Evolutionary conservation across 2,113 vertebrate species (phyloP).

Genomic region (Morone saxatilis): DNA sequence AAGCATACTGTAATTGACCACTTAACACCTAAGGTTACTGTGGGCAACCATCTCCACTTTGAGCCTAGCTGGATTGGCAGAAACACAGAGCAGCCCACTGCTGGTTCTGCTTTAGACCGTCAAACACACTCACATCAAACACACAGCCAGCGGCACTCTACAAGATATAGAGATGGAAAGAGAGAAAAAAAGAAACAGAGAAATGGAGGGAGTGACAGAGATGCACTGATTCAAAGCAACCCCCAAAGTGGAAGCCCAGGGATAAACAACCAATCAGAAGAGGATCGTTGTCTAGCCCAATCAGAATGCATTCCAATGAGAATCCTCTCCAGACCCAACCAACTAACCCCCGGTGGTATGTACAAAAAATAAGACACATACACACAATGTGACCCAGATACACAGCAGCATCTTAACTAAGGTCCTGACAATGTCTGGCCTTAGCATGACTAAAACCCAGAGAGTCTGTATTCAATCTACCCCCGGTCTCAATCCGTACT

Average conservation of each 20-base stretch:
- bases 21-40: slow-evolving; percentile 57
- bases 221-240: slow-evolving; percentile 69
- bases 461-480: slow-evolving; percentile 62
- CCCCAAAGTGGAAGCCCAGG: slow-evolving; percentile 55
- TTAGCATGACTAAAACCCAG: slow-evolving; percentile 27
- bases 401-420: slow-evolving; percentile 47
- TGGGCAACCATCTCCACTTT: slow-evolving; percentile 42
- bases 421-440: slow-evolving; percentile 52
- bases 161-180: slow-evolving; percentile 52
- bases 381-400: slow-evolving; percentile 61
- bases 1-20: slow-evolving; percentile 32
- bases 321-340: slow-evolving; percentile 71
- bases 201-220: slow-evolving; percentile 43
- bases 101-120: slow-evolving; percentile 78
- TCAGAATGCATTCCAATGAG: slow-evolving; percentile 72
- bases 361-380: slow-evolving; percentile 51
- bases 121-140: slow-evolving; percentile 77
- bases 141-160: slow-evolving; percentile 60
- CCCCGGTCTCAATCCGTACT: background rate
- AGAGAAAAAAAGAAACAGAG: slow-evolving; percentile 48
- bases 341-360: slow-evolving; percentile 42
- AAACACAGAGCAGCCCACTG: slow-evolving; percentile 62
- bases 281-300: slow-evolving; percentile 65
- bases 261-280: slow-evolving; percentile 76
- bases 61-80: slow-evolving; percentile 19